Percentiles rank a stretch among this genome's conserved stretches.
Conservation (phyloP, 2,797 vertebrate species). For the Enteromius afrohamiltoni region DNA sequence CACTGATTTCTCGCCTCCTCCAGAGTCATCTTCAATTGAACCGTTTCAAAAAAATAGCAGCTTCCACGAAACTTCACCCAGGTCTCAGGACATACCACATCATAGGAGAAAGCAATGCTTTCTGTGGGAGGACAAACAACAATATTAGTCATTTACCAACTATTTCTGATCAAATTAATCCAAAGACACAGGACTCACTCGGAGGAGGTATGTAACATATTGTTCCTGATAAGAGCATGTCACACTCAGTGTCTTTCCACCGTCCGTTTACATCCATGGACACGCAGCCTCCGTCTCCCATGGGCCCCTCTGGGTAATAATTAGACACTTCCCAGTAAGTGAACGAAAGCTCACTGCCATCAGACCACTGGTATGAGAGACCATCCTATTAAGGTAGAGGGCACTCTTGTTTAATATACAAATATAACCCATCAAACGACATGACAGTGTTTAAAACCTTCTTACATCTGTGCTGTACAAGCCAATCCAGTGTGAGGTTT, state of each 20-base stretch:
- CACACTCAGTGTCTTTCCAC: constrained; percentile 85
- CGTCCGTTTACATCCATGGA: constrained; percentile 86
- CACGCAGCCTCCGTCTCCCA: constrained; percentile 82
- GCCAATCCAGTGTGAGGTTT: constrained; percentile 89
- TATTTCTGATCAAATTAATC: background rate
- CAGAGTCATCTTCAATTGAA: constrained; percentile 81
- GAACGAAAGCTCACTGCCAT: constrained; percentile 86
- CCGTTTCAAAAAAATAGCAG: constrained; percentile 91
- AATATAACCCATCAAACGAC: background rate
- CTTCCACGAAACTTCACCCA: constrained; percentile 89
- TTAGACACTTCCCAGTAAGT: constrained; percentile 84
- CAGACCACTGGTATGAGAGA: constrained; percentile 88
- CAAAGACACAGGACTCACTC: constrained; percentile 77
- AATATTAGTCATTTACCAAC: background rate
- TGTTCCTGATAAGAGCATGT: constrained; percentile 82
- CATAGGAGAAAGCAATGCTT: constrained; percentile 73
- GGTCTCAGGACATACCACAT: constrained; percentile 81
- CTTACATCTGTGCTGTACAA: constrained; percentile 87
- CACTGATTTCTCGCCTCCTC: constrained; percentile 87
- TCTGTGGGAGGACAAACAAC: constrained; percentile 69
- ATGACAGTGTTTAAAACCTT: constrained; percentile 50
- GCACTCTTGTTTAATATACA: constrained; percentile 49
- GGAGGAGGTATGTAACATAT: constrained; percentile 81
- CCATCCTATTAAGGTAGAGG: constrained; percentile 76
- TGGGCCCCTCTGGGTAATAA: constrained; percentile 74